Base-by-base conservation (phyloP, 2,113 vertebrate species). In the Baryphthengus martii region DNA sequence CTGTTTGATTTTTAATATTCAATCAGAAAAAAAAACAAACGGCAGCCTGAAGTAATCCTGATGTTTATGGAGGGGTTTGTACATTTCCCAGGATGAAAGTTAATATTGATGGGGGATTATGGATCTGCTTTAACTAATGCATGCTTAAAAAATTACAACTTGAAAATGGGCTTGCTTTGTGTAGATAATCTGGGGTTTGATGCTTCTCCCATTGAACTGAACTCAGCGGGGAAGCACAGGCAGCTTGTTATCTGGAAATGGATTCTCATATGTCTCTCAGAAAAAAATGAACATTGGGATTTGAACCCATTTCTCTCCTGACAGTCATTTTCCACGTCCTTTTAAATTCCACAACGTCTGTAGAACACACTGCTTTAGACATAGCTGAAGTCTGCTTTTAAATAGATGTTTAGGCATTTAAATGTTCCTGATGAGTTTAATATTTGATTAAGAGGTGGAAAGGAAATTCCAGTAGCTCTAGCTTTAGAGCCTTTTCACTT, bases 161-260 rank as follows among this genome's bases (percentile, higher is more conserved):
- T 80, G 80, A 87, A 79, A 92, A 82, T 13, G 24, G 68, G 39
- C 55, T 95, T 39, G 40, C 79, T 90, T 93, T 84, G 71, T 75
- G 23, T n/a, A 82, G 85, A 88, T 91, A 93, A 96, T 91, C 90
- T 90, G 73, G 73, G 75, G 89, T 23, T 82, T 94, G 93, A 75
- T 79, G 86, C 86, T 75, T 75, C 70, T 85, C 29, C 92, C 90
- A 91, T 89, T 96, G 90, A 97, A 92, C 52, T 29, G 56, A 81
- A 20, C 68, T 72, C 93, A 92, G 90, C 70, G 49, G 95, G 95
- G 94, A 84, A 50, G 88, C 65, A 68, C 86, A 74, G 77, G 25
- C 70, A 93, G 92, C 86, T 94, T 92, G 86, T 92, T 95, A 95
- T 75, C 90, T 62, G 77, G 88, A 93, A 94, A 94, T n/a, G 84